phyloP scores from a whole-genome alignment of 1,140 invertebrate species.

The Megalonaias nervosa region DNA sequence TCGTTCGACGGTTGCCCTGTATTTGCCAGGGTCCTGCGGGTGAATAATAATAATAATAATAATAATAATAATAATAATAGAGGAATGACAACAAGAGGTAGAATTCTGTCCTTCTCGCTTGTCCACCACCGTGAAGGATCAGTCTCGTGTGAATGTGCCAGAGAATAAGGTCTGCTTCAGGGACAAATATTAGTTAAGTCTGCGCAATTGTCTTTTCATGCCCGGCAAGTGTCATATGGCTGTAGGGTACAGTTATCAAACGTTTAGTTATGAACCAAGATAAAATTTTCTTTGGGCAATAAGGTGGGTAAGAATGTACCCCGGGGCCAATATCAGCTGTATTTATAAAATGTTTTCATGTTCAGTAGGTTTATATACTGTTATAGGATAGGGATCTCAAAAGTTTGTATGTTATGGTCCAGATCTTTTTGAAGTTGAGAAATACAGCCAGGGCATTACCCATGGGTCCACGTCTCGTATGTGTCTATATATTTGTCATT shows the following conservation, averaged over 20 bases:
- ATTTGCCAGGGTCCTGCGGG: conserved; percentile 63
- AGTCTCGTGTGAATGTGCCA: not conserved
- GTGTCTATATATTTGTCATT: not conserved
- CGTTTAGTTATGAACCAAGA: too few species aligned
- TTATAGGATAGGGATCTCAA: not conserved
- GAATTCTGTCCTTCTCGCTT: not conserved
- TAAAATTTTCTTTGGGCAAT: too few species aligned
- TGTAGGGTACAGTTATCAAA: too few species aligned
- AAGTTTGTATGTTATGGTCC: not conserved
- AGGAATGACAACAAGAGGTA: not conserved
- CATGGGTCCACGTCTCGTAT: too few species aligned
- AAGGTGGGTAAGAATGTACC: too few species aligned
- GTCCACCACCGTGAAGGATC: not conserved
- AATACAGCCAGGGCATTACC: too few species aligned
- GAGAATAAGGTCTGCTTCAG: not conserved
- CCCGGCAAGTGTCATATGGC: too few species aligned
- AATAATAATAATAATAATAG: not conserved
- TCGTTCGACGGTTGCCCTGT: conserved; percentile 59
- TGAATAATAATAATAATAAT: conserved; percentile 3
- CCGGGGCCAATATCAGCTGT: too few species aligned
- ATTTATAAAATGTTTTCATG: too few species aligned
- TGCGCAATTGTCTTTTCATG: too few species aligned
- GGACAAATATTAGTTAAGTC: too few species aligned
- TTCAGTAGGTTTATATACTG: not conserved
- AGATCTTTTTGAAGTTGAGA: not conserved